phyloP scores from a whole-genome alignment of 2,888 invertebrate genomes.

The Calliscelio sp. region DNA sequence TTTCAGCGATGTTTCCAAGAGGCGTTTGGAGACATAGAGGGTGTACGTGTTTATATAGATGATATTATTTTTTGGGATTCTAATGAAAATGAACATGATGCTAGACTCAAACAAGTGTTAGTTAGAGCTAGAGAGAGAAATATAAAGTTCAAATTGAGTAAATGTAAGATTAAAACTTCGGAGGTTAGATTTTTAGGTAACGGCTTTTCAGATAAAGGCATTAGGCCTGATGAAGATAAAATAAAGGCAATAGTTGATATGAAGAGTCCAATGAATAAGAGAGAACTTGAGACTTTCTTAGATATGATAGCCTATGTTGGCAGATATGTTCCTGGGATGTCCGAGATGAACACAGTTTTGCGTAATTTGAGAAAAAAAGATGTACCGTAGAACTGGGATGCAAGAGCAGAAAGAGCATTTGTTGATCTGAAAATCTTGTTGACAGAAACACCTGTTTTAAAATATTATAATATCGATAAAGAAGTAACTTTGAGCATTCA shows the following conservation, averaged over 20 bases:
- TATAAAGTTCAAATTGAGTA: slow-evolving; percentile 60
- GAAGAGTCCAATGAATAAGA: slow-evolving; percentile 50
- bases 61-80: slow-evolving; percentile 73
- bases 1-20: slow-evolving; percentile 8
- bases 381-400: slow-evolving; percentile 3
- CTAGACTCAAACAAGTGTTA: slow-evolving; percentile 61
- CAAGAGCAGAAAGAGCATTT: slow-evolving; percentile 21
- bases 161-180: slow-evolving; percentile 56
- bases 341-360: not conserved
- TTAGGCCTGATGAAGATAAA: slow-evolving; percentile 65
- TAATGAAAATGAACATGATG: slow-evolving; percentile 74
- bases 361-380: slow-evolving; percentile 24
- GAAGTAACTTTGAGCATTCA: slow-evolving; percentile 75
- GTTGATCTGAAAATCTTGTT: slow-evolving; percentile 52
- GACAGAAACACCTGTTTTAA: slow-evolving; percentile 75
- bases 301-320: slow-evolving; percentile 21
- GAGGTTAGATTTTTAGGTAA: slow-evolving; percentile 66
- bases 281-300: slow-evolving; percentile 49
- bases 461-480: slow-evolving; percentile 77
- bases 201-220: slow-evolving; percentile 57
- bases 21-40: slow-evolving; percentile 27
- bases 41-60: slow-evolving; percentile 18
- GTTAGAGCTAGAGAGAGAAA: slow-evolving; percentile 50
- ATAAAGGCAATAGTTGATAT: slow-evolving; percentile 73
- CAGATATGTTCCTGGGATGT: not conserved